Percentiles rank a stretch among this genome's conserved stretches.
Evolutionary conservation across 2,888 invertebrate species (phyloP).

Genomic region (Tipula lateralis): DNA sequence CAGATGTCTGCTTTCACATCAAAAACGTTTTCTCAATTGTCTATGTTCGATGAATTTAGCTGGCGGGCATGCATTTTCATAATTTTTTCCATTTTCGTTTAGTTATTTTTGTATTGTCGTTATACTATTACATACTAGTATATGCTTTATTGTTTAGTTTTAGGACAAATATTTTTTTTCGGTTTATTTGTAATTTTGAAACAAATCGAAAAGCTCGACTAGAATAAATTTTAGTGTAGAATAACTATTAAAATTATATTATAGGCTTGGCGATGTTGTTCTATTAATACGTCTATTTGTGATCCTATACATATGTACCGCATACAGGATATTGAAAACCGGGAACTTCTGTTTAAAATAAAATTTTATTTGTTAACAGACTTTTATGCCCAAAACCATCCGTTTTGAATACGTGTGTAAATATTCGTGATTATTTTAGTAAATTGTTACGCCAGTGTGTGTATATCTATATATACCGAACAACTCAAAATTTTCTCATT

Average conservation of each 20-base stretch:
- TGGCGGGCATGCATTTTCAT: slow-evolving; percentile 5
- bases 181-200: not conserved
- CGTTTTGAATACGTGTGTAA: not conserved
- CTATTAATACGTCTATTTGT: not conserved
- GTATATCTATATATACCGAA: not conserved
- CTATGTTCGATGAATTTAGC: not conserved
- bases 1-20: slow-evolving; percentile 1
- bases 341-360: not conserved
- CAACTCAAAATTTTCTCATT: not conserved
- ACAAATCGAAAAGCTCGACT: not conserved
- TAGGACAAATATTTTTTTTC: not conserved
- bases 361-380: not conserved
- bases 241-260: not conserved
- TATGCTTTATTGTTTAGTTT: not conserved
- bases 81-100: not conserved
- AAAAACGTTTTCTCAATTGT: slow-evolving; percentile 9
- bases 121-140: not conserved
- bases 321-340: no score
- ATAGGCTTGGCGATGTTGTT: no score
- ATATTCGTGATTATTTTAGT: not conserved
- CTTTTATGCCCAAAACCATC: not conserved
- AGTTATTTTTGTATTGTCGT: not conserved
- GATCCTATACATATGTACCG: not conserved
- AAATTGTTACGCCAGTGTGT: not conserved
- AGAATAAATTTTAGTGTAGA: not conserved